Evolutionary conservation across 1,140 invertebrate species (phyloP).

Genomic region (Megathymus violae): DNA sequence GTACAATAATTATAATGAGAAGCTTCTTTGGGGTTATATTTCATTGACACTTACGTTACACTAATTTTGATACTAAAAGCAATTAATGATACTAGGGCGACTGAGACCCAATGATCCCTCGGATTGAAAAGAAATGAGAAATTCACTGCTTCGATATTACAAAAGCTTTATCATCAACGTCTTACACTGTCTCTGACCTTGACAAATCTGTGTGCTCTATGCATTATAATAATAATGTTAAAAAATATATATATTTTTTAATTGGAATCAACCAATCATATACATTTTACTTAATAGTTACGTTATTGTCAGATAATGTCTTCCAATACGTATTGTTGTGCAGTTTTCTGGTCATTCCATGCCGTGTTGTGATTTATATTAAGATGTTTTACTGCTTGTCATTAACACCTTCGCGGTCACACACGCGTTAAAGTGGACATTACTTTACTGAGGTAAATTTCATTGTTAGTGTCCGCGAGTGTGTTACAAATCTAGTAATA

Average conservation of each 20-base stretch:
- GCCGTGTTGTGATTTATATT: conserved; percentile 40
- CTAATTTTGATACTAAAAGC: not conserved
- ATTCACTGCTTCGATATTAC: not conserved
- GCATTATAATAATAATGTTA: not conserved
- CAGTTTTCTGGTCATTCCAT: conserved; percentile 11
- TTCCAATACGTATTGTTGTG: conserved; percentile 44
- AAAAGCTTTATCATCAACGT: not conserved
- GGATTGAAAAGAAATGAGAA: not conserved
- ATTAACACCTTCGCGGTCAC: not conserved
- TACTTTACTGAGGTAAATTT: not conserved
- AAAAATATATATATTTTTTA: no score
- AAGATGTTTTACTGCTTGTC: conserved; percentile 11
- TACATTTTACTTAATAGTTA: not conserved
- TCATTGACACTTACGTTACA: conserved; percentile 4
- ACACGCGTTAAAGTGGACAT: no score
- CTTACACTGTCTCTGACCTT: not conserved
- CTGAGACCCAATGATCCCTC: not conserved
- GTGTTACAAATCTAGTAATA: conserved; percentile 39
- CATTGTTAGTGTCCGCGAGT: conserved; percentile 21
- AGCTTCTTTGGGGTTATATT: conserved; percentile 26
- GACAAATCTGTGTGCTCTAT: not conserved
- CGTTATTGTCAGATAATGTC: conserved; percentile 37
- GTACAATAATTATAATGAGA: conserved; percentile 30
- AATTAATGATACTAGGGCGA: not conserved
- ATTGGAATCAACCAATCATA: not conserved